Evolutionary conservation across 2,113 vertebrate species (phyloP).

Genomic region (Falco punctatus): DNA sequence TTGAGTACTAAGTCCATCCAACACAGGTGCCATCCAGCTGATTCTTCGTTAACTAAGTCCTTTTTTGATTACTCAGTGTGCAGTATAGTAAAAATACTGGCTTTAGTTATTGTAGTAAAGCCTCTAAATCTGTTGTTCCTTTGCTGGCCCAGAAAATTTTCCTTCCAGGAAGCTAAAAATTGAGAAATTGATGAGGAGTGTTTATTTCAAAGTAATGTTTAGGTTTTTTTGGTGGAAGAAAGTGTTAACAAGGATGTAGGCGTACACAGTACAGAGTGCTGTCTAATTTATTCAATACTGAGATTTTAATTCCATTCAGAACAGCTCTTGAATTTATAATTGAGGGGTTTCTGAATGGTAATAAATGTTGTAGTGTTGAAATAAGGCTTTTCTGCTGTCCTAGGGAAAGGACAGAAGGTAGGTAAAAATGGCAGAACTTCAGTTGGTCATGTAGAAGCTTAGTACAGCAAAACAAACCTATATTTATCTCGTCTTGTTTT

Average conservation of each 20-base stretch:
- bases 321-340: background rate
- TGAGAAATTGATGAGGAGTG: background rate
- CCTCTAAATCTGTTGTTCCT: background rate
- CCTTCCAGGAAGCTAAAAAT: background rate
- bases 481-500: background rate
- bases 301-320: background rate
- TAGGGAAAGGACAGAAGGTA: background rate
- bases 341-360: background rate
- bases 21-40: background rate
- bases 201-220: background rate
- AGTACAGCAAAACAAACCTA: background rate
- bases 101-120: background rate
- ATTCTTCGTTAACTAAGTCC: background rate
- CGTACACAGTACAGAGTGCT: background rate
- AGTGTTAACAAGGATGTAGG: background rate
- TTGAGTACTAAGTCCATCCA: background rate
- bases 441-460: background rate
- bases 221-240: background rate
- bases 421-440: background rate
- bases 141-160: background rate
- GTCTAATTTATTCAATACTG: background rate
- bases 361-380: background rate
- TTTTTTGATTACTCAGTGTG: background rate
- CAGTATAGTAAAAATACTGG: background rate
- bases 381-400: background rate